Evolutionary conservation across 2,797 vertebrate genomes (phyloP).

Genomic region (Mormyrops boulengeri): DNA sequence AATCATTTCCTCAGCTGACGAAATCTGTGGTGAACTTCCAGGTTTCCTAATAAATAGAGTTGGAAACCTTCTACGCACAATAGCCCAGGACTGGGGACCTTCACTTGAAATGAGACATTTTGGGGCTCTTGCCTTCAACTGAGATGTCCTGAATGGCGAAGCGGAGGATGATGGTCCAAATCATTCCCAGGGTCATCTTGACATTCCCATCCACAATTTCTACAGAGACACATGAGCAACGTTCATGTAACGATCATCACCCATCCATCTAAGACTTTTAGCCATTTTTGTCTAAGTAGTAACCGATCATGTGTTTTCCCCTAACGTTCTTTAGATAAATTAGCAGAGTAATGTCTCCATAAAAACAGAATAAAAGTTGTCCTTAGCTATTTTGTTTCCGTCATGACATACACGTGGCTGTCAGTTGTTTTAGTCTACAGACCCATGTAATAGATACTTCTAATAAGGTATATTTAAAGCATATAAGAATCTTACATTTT

Average conservation of each 20-base stretch:
- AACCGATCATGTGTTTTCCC: background rate
- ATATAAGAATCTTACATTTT: background rate
- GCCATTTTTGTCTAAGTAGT: background rate
- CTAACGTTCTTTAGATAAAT: background rate
- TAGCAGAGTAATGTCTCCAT: background rate
- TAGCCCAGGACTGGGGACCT: background rate
- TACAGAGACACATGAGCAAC: slow-evolving; percentile 37
- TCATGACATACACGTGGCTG: background rate
- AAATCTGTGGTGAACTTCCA: background rate
- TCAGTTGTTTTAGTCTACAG: background rate
- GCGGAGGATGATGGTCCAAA: slow-evolving; percentile 98
- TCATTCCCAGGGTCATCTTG: slow-evolving; percentile 99
- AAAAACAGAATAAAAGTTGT: background rate
- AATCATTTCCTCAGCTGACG: background rate
- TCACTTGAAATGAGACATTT: background rate
- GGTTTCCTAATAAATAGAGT: background rate
- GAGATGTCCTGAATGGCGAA: slow-evolving; percentile 98
- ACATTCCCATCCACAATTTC: slow-evolving; percentile 97
- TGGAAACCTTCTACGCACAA: background rate
- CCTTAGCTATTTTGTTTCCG: background rate
- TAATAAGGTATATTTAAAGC: background rate
- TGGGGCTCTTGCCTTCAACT: slow-evolving; percentile 78
- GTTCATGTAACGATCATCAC: background rate
- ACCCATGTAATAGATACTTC: background rate
- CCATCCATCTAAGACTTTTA: background rate